Base-by-base conservation (phyloP, 92 coral and sea anemone species). In the Actinostola sp. region DNA sequence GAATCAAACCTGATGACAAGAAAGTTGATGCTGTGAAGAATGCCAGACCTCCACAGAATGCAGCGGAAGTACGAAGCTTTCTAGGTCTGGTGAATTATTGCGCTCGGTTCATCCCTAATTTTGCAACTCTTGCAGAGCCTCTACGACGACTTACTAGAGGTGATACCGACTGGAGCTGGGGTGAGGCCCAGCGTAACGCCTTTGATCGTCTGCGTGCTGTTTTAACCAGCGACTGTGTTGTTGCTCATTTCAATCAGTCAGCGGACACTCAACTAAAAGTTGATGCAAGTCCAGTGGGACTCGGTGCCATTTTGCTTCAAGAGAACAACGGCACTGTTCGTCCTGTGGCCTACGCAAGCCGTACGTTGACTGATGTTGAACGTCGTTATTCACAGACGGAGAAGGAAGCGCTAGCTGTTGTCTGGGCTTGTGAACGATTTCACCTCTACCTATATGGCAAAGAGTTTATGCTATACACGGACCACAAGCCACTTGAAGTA, bases 231-330 rank as follows among this genome's bases (percentile, higher is more conserved):
- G 38, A 28, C n/a, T 2, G 7, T 0, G 17, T 10, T 46, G 8
- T 46, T 7, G 53, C 66, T 0, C 54, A 83, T 33, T 76, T 76
- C 51, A 73, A 68, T 19, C 35, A 58, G 28, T 45, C 36, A n/a
- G 78, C 78, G 11, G 67, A 76, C 58, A 81, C 71, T 25, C 28
- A 56, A 67, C 68, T 81, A 16, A 74, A 76, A 54, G 57, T 66
- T 16, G 92, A 82, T 71, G 73, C 82, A 14, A 82, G 92, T 29
- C 92, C 89, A 26, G 82, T 64, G 14, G 86, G 90, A 4, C 65
- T 79, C 32, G 78, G 90, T 15, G 82, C 79, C 43, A 42, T 73
- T 52, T 23, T 68, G 28, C 4, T 68, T n/a, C 79, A 80, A 62
- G 82, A 74, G 16, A 17, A 66, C 33, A 36, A 62, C 9, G 81